These are phyloP conservation scores for Tragelaphus strepsiceros DNA, from an alignment of 2,113 vertebrate species.

Conservation along the genomic window DNA sequence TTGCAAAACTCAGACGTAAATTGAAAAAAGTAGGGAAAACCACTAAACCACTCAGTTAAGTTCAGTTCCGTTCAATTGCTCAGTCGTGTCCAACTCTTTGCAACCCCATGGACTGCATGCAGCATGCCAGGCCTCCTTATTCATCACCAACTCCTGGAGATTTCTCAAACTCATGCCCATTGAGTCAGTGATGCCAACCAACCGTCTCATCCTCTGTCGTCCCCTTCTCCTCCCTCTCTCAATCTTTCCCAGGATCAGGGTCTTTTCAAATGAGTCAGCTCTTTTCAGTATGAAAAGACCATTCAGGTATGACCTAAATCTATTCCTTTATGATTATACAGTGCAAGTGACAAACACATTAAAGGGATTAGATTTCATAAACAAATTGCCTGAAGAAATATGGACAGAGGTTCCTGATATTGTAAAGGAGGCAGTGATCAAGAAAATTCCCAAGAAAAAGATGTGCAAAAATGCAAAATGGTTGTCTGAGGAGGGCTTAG, in stretches of 20 bases:
- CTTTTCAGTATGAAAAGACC: not conserved
- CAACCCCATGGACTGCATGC: not conserved
- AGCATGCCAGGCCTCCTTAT: not conserved
- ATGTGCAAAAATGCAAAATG: not conserved
- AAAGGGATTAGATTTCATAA: not conserved
- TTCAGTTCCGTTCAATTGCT: not conserved
- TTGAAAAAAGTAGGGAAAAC: not conserved
- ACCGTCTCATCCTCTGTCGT: not conserved
- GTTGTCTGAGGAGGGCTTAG: not conserved
- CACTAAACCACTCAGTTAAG: not conserved
- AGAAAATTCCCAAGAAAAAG: not conserved
- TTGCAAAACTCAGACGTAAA: not conserved
- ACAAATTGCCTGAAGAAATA: not conserved
- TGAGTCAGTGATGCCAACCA: not conserved
- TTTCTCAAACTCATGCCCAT: not conserved
- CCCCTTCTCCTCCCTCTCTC: rapidly evolving
- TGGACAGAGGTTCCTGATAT: not conserved
- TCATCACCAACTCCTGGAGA: not conserved
- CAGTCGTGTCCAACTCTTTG: not conserved
- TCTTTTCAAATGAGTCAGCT: not conserved
- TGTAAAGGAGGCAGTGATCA: not conserved
- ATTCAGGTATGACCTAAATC: not conserved
- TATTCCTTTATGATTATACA: not conserved
- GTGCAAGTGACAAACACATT: not conserved
- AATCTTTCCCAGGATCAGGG: not conserved